Conservation (phyloP, 2,113 vertebrate species). For the Alligator sinensis region DNA sequence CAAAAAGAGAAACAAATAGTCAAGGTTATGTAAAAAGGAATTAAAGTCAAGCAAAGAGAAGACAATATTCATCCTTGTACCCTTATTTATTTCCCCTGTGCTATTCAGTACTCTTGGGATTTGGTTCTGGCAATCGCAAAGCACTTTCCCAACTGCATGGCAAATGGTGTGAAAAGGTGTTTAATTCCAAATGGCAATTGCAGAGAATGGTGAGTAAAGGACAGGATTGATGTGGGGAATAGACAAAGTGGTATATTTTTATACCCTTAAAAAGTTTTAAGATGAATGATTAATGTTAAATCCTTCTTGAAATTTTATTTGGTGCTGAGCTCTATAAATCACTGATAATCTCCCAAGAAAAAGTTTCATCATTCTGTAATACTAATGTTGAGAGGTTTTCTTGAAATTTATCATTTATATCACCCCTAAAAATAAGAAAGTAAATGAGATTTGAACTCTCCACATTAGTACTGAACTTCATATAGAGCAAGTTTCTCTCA, state of each 20-base stretch:
- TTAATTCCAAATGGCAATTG: constrained; percentile 56
- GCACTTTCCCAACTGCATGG: constrained; percentile 59
- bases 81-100: neutral
- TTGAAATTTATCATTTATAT: constrained; percentile 65
- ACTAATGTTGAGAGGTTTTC: constrained; percentile 46
- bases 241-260: constrained; percentile 43
- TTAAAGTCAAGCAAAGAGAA: constrained; percentile 54
- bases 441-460: constrained; percentile 59
- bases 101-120: constrained; percentile 50
- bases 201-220: constrained; percentile 42
- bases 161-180: constrained; percentile 60
- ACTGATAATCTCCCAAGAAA: constrained; percentile 48
- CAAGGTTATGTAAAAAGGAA: constrained; percentile 37
- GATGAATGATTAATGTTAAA: constrained; percentile 66
- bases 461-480: constrained; percentile 27
- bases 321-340: constrained; percentile 52
- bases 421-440: constrained; percentile 45
- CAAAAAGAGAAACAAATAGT: constrained; percentile 19
- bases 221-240: neutral
- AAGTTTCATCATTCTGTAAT: constrained; percentile 47
- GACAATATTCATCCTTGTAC: constrained; percentile 35
- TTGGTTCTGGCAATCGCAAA: constrained; percentile 50
- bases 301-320: constrained; percentile 52
- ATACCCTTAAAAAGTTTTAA: constrained; percentile 39
- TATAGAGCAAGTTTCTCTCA: constrained; percentile 25